Evolutionary conservation across 2,113 vertebrate genomes (phyloP).

Genomic region (Lasiurus cinereus): DNA sequence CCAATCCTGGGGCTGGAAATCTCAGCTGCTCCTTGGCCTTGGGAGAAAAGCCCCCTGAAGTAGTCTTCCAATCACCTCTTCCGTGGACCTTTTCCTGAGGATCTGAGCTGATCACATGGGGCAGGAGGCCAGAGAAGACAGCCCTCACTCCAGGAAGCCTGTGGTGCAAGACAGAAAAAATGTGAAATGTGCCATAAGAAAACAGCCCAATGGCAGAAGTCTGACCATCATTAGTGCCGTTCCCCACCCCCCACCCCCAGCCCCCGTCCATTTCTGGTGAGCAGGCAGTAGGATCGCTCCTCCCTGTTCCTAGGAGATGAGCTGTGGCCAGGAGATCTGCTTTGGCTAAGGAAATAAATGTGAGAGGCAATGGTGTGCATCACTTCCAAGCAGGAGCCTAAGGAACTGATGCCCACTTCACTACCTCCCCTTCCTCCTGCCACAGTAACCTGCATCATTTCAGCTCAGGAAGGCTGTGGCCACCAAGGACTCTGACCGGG

Average conservation of each 20-base stretch:
- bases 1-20: background rate
- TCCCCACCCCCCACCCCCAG: too few species aligned
- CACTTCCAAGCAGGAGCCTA: background rate
- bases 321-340: rapidly evolving
- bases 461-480: background rate
- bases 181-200: background rate
- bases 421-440: background rate
- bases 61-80: background rate
- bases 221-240: background rate
- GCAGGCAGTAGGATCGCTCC: background rate
- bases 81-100: background rate
- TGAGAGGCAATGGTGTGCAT: background rate
- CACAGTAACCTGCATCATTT: background rate
- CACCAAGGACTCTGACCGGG: too few species aligned
- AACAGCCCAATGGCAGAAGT: background rate
- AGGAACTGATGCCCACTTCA: background rate
- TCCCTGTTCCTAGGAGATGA: background rate
- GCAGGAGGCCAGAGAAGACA: background rate
- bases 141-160: too few species aligned
- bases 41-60: background rate
- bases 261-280: too few species aligned
- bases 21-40: background rate
- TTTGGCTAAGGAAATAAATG: background rate
- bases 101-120: background rate
- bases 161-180: background rate